phyloP scores from a whole-genome alignment of 2,113 vertebrate genomes.

The Puma concolor region DNA sequence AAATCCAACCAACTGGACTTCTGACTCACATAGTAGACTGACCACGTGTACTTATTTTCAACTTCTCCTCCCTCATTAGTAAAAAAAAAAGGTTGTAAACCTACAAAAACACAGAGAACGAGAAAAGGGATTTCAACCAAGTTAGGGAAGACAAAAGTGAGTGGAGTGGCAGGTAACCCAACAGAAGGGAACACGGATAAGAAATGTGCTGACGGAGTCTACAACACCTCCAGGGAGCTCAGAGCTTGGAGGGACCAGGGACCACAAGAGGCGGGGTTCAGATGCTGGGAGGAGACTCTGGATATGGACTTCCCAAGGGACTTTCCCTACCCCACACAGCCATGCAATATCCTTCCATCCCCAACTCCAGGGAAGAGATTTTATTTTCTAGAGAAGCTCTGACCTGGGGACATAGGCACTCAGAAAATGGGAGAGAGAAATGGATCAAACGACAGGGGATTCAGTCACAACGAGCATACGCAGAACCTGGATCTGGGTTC shows the following conservation, averaged over 20 bases:
- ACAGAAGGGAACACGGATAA: neutral
- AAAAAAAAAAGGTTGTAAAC: neutral
- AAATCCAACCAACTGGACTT: neutral
- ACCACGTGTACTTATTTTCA: neutral
- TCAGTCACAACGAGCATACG: neutral
- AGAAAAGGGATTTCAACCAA: neutral
- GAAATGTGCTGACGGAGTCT: fast-evolving
- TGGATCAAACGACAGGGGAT: neutral
- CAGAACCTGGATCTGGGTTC: neutral
- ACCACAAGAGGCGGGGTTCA: neutral
- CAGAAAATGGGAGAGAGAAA: neutral
- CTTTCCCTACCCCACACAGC: neutral
- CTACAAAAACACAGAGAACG: neutral
- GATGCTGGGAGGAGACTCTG: neutral
- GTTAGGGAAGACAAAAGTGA: neutral
- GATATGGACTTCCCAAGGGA: neutral
- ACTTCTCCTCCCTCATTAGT: neutral
- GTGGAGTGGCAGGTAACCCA: neutral
- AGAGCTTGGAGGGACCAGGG: neutral
- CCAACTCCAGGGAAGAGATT: neutral
- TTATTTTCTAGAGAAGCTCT: neutral
- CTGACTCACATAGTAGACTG: neutral
- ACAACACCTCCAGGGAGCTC: neutral
- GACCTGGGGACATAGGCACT: neutral
- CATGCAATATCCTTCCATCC: neutral